Percentiles rank a stretch among this genome's conserved stretches.
phyloP scores from a whole-genome alignment of 2,113 vertebrate genomes.

The Taxidea taxus region DNA sequence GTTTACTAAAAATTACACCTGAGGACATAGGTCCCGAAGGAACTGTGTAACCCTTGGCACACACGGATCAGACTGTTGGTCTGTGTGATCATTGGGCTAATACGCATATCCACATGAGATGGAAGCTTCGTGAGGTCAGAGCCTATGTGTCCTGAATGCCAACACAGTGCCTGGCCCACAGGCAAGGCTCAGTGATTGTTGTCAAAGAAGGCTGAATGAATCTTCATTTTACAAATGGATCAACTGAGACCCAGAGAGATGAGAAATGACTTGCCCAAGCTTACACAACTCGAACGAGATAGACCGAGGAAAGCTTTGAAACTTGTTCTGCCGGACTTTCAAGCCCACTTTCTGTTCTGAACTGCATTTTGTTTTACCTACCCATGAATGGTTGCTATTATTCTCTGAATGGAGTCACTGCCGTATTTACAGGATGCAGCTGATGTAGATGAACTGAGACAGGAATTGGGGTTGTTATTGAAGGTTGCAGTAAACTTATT shows the following conservation, averaged over 20 bases:
- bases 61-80: not conserved
- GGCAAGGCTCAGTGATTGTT: not conserved
- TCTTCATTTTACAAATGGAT: not conserved
- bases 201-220: not conserved
- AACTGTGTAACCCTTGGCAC: not conserved
- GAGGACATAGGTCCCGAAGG: not conserved
- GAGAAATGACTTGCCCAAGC: not conserved
- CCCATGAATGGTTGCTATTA: not conserved
- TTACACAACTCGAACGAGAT: not conserved
- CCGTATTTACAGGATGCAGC: not conserved
- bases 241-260: not conserved
- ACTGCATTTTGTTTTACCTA: not conserved
- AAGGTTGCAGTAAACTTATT: not conserved
- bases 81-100: not conserved
- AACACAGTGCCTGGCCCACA: not conserved
- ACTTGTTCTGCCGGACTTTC: not conserved
- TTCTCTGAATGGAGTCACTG: not conserved
- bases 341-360: not conserved
- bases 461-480: not conserved
- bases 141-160: not conserved
- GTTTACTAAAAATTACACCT: not conserved
- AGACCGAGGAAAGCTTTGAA: not conserved
- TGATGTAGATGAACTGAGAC: not conserved
- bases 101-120: fast-evolving
- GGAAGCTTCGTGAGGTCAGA: not conserved